Base-by-base conservation (phyloP, 2,888 invertebrate genomes). In the Drosophila kokeensis region DNA sequence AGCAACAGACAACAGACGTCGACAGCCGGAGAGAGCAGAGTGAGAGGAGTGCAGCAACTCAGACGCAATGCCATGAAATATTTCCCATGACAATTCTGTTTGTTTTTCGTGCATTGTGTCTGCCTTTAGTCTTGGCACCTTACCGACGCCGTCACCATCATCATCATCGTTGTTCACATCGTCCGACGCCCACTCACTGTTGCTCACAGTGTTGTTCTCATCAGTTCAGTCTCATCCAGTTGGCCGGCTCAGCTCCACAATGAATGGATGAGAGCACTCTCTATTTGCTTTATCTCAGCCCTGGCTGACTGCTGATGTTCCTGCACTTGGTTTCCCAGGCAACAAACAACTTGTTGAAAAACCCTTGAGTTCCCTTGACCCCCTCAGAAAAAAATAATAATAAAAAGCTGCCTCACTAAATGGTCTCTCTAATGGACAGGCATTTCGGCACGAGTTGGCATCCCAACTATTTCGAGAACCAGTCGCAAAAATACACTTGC, bases 41-140 rank as follows among this genome's bases (percentile, higher is more conserved):
- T n/a, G 24, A 45, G 73, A 57, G 52, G 65, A 52, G 49, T 58
- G 65, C 52, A 55, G 67, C 74, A 72, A 71, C 68, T 67, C 70
- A 78, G 71, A 74, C 62, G 71, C 74, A 76, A 65, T 65, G 83
- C 81, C 73, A 57, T 81, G 72, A 90, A 89, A 86, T 83, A 84
- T 87, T 89, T 89, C 89, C 89, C 90, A 90, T 90, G 89, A 90
- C 90, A 89, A 84, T 84, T 89, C 82, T 89, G 90, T 90, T 90
- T 90, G 86, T 79, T 89, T 90, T 89, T 87, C 89, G 83, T 89
- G 85, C 62, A 87, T 85, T 85, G 85, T 87, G 85, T 87, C 86
- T 83, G 76, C 49, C 70, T 45, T 48, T 63, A 27, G 78, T 73
- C 81, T 78, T 83, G 83, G 83, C 81, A 87, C 84, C 82, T 82